Base-by-base conservation (phyloP, 1,140 invertebrate species). In the Cydia splendana region DNA sequence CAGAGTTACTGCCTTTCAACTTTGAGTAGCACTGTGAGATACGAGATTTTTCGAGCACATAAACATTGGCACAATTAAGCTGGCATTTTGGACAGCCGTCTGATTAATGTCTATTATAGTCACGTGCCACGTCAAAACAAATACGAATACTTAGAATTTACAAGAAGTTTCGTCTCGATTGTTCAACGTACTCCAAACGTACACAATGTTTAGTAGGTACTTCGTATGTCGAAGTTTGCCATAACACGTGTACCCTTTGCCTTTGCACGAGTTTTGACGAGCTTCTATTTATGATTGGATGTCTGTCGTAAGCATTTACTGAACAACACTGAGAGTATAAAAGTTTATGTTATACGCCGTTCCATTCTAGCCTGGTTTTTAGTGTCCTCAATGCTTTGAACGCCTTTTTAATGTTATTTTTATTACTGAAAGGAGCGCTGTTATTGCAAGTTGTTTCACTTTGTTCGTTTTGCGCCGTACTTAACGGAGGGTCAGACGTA, bases 201-300 rank as follows among this genome's bases (percentile, higher is more conserved):
- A 42, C 38, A 42, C 38, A 42, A 42, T 42, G 38, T 42, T 42
- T 42, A 42, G 38, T 42, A 42, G 9, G 38, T 42, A 42, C 1
- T 42, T 42, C 38, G 38, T 6, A 6, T 34, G 38, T 42, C 38
- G 7, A 1, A 10, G 38, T 42, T 42, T 42, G 38, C 38, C 38
- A 42, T 42, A 42, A 42, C 38, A 7, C 48, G 48, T 51, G 48
- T 15, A 51, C 15, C 48, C 48, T n/a, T n/a, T n/a, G 53, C 53
- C 18, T 0, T n/a, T 20, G n/a, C 6, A 62, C 38, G 34, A 12
- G 51, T 71, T 76, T 79, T 76, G 77, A 79, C 79, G 71, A 79
- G 4, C 71, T 42, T 57, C 51, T 76, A 78, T 82, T 82, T 79
- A 79, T 81, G 73, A 77, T 78, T 78, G 75, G 73, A 73, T 75